These are phyloP conservation scores for Tokudaia muenninki DNA, from an alignment of 2,797 vertebrate genomes.

Conservation along the genomic window DNA sequence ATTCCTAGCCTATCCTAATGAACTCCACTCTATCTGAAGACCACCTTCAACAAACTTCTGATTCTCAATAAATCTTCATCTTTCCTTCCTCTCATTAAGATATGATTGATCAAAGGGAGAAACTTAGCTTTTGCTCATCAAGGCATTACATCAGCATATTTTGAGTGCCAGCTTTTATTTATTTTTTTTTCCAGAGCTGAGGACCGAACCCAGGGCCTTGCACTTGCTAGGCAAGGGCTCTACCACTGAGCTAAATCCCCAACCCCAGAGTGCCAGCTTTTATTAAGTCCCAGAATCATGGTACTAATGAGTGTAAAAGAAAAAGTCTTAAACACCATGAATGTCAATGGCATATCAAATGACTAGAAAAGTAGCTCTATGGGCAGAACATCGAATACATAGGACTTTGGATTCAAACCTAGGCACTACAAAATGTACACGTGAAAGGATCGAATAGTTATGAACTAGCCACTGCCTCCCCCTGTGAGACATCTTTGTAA, in stretches of 20 bases:
- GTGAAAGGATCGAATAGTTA: background rate
- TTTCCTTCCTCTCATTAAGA: slow-evolving; percentile 16
- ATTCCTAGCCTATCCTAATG: slow-evolving; percentile 20
- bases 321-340: slow-evolving; percentile 43
- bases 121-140: slow-evolving; percentile 43
- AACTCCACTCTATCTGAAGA: slow-evolving; percentile 27
- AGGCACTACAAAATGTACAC: background rate
- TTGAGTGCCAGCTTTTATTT: slow-evolving; percentile 14
- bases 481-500: slow-evolving; percentile 41
- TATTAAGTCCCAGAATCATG: background rate
- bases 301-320: background rate
- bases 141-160: background rate
- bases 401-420: background rate
- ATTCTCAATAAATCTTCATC: slow-evolving; percentile 31
- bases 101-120: background rate
- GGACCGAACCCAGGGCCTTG: too few species aligned
- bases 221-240: too few species aligned
- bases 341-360: slow-evolving; percentile 58
- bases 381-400: background rate
- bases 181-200: too few species aligned
- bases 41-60: slow-evolving; percentile 29
- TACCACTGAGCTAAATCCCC: too few species aligned
- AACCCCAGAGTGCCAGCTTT: background rate
- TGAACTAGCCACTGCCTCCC: slow-evolving; percentile 8
- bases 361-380: background rate